A percentile compares a stretch with the other conserved stretches of the same genome.
Evolutionary conservation across 2,113 vertebrate species (phyloP).

Genomic region (Triplophysa rosa): DNA sequence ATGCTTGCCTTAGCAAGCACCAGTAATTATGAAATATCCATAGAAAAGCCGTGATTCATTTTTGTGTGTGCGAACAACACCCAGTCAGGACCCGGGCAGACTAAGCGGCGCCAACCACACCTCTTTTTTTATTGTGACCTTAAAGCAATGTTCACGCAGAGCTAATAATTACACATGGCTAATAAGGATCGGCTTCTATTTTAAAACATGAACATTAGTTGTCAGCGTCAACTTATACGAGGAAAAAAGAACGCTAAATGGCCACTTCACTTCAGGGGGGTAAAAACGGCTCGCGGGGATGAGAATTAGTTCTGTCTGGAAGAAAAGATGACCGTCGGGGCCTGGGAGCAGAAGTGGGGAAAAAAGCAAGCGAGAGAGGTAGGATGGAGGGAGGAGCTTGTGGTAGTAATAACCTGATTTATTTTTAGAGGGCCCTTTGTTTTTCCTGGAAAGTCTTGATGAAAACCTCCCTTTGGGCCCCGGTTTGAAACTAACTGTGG

Average conservation of each 20-base stretch:
- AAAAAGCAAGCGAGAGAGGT: constrained; percentile 25
- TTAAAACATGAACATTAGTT: constrained; percentile 30
- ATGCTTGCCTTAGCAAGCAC: constrained; percentile 22
- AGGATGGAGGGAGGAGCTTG: constrained; percentile 39
- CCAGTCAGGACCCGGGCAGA: constrained; percentile 15
- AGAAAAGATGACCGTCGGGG: constrained; percentile 27
- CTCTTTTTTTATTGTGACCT: constrained; percentile 21
- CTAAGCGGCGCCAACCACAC: constrained; percentile 26
- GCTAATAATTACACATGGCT: constrained; percentile 29
- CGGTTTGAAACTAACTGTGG: constrained; percentile 45
- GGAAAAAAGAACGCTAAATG: constrained; percentile 22
- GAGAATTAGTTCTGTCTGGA: constrained; percentile 40
- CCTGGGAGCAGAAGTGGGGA: constrained; percentile 28
- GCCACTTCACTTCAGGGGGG: constrained; percentile 24
- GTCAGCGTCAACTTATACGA: neutral
- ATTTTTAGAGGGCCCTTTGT: constrained; percentile 59
- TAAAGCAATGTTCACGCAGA: neutral
- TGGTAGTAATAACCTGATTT: constrained; percentile 53
- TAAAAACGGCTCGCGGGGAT: constrained; percentile 36
- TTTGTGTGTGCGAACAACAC: constrained; percentile 18
- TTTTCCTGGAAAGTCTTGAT: constrained; percentile 53
- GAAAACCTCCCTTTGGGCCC: constrained; percentile 51
- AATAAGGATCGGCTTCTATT: constrained; percentile 6
- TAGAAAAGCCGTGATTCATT: constrained; percentile 5
- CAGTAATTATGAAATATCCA: constrained; percentile 23